Evolutionary conservation across 2,113 vertebrate species (phyloP).

Genomic region (Anolis carolinensis): DNA sequence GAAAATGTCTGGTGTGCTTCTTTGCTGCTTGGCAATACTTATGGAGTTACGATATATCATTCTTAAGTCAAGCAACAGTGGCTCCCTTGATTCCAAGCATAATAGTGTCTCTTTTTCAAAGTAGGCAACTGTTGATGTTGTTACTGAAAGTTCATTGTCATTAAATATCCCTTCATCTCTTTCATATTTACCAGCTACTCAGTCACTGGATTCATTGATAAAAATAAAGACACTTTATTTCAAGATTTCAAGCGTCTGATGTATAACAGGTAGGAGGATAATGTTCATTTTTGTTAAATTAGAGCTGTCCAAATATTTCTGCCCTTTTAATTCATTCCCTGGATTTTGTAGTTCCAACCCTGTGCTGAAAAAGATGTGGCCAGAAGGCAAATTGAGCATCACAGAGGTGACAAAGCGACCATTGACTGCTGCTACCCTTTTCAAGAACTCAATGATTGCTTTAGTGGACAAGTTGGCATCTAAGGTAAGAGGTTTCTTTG

Average conservation of each 20-base stretch:
- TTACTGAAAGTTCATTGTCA: slow-evolving; percentile 1
- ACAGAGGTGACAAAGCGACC: slow-evolving; percentile 97
- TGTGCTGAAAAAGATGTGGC: slow-evolving; percentile 97
- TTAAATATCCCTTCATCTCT: slow-evolving; percentile 16
- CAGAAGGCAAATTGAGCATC: slow-evolving; percentile 96
- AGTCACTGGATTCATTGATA: slow-evolving; percentile 95
- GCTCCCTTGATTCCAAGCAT: background rate
- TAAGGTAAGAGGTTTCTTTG: slow-evolving; percentile 82
- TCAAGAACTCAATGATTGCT: slow-evolving; percentile 98
- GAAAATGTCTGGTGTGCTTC: background rate
- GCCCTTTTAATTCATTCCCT: slow-evolving; percentile 34
- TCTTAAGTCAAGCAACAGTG: background rate
- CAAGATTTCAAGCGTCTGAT: slow-evolving; percentile 98
- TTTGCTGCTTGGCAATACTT: background rate
- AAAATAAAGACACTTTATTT: slow-evolving; percentile 99
- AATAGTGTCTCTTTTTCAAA: too few species aligned
- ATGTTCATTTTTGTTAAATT: background rate
- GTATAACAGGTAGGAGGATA: slow-evolving; percentile 91
- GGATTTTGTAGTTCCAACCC: slow-evolving; percentile 84
- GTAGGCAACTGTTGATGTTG: background rate
- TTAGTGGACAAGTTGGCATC: slow-evolving; percentile 93
- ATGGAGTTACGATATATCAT: background rate
- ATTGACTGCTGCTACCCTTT: slow-evolving; percentile 91
- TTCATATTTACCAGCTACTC: slow-evolving; percentile 83
- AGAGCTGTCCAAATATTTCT: background rate